Base-by-base conservation (phyloP, 2,113 vertebrate genomes). In the Phaethornis superciliosus region DNA sequence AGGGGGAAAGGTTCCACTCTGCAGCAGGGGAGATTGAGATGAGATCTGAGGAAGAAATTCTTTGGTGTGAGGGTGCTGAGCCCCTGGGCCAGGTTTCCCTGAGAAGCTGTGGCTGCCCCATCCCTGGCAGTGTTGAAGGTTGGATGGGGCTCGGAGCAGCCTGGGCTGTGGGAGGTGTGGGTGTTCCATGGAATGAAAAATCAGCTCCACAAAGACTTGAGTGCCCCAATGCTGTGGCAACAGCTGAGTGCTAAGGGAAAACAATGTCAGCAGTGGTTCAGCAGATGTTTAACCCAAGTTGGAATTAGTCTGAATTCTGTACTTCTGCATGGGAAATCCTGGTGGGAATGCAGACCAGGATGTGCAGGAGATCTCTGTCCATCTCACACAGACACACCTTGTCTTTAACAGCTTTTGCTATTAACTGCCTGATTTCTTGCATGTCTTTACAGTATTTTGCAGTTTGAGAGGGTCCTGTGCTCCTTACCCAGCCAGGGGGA, bases 191-290 rank as follows among this genome's bases (percentile, higher is more conserved):
- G 4, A 14, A 2, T 18, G 51, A 37, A n/a, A 35, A 44, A 6
- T 12, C 9, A 82, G 18, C 21, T 55, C 46, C 22, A 3, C 15
- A 1, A 59, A 44, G 33, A 9, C 4, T 3, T 11, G 11, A 54
- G 17, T 27, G 17, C 27, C 16, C 21, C 71, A 16, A 3, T 1
- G 2, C 33, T 33, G 0, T 44, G 0, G 0, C 13, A 8, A 52
- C 1, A 16, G 22, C 54, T 51, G 49, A 1, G 3, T 49, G 24
- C 28, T 22, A 55, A 23, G 28, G 37, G 76, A 30, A 68, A 42
- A 51, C 42, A 7, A 5, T 14, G 56, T 7, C 58, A 82, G 55
- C 46, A 10, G 24, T 22, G 56, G 13, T 14, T 64, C 52, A 20
- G 70, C 18, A 28, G 32, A 28, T 19, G 21, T 21, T 59, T 52